phyloP scores from a whole-genome alignment of 2,888 invertebrate genomes.

The Pristionchus arcanus region DNA sequence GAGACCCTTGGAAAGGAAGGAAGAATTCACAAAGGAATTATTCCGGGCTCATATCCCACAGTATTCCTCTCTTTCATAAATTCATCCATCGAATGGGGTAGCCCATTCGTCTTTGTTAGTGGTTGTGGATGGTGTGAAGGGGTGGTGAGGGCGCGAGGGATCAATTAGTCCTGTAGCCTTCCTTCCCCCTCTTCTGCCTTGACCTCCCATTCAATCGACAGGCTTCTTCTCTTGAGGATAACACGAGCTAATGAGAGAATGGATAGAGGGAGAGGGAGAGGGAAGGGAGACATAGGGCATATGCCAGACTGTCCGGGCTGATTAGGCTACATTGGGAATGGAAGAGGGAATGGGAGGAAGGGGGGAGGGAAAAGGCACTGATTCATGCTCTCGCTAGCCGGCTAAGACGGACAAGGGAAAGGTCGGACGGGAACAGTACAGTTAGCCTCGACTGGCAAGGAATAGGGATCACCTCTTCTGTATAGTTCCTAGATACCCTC shows the following conservation, averaged over 20 bases:
- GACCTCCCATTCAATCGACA: neutral
- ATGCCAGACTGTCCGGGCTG: constrained; percentile 34
- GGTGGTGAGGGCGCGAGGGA: neutral
- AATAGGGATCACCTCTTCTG: neutral
- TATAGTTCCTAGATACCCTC: neutral
- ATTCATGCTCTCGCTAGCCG: constrained; percentile 21
- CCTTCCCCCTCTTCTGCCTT: neutral
- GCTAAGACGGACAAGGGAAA: constrained; percentile 8
- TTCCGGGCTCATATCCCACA: constrained; percentile 34
- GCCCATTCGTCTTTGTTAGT: constrained; percentile 33
- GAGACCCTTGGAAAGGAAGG: neutral
- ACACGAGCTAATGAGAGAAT: constrained; percentile 48
- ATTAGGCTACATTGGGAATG: constrained; percentile 46
- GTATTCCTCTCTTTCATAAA: constrained; percentile 48
- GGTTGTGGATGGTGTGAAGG: constrained; percentile 26
- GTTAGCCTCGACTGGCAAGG: neutral
- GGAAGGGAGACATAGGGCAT: constrained; percentile 18
- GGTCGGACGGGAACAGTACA: constrained; percentile 34
- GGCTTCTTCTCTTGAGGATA: constrained; percentile 51
- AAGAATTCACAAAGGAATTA: constrained; percentile 43
- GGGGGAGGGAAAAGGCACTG: constrained; percentile 25
- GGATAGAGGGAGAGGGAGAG: constrained; percentile 1
- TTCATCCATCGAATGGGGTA: constrained; percentile 3
- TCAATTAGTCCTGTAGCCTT: constrained; percentile 4
- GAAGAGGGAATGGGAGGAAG: constrained; percentile 13